Evolutionary conservation across 2,888 invertebrate genomes (phyloP), one percentile per base, ranked within the genome.

Genomic region (Spatulosminthurus flaviceps): DNA sequence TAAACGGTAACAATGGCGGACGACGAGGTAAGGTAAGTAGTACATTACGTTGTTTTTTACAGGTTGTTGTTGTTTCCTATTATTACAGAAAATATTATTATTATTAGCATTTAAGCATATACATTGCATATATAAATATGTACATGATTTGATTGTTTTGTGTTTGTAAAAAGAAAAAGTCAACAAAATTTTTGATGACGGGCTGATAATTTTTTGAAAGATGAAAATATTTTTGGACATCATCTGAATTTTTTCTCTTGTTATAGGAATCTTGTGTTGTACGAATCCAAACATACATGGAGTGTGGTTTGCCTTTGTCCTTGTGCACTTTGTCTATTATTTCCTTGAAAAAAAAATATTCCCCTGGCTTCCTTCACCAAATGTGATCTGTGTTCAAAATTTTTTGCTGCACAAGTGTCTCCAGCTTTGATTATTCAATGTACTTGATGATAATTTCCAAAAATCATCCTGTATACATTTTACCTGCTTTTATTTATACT

Each of bases 1-100:
- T 34, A 61, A 19, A 42, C 80, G 76, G 61, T 83, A 79, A 93
- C 88, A 90, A 95, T 95, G 95, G 94, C 94, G 91, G 95, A 95
- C 92, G 95, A 95, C 92, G 95, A 95, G 91, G 95, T 95, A 91
- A 94, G 95, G 94, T 95, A 91, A 89, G 94, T 91, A 89, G 87
- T 87, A 61, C 69, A 69, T 2, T n/a, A n/a, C n/a, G n/a, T 51
- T 77, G 66, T 51, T 19, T 51, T 51, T 4, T 51, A 41, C 41
- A 41, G 13, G 7, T 41, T 41, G 41, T 13, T 9, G 41, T 41
- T 41, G 9, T 9, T 41, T 7, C 41, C 41, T 13, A 41, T 41
- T 13, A 41, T 41, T 41, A 41, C 9, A 9, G 41, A 41, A 41
- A 7, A 41, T 13, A 7, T 41, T 41, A 41, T 41, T 41, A 9